phyloP scores from a whole-genome alignment of 2,888 invertebrate species.

The Leucania comma region DNA sequence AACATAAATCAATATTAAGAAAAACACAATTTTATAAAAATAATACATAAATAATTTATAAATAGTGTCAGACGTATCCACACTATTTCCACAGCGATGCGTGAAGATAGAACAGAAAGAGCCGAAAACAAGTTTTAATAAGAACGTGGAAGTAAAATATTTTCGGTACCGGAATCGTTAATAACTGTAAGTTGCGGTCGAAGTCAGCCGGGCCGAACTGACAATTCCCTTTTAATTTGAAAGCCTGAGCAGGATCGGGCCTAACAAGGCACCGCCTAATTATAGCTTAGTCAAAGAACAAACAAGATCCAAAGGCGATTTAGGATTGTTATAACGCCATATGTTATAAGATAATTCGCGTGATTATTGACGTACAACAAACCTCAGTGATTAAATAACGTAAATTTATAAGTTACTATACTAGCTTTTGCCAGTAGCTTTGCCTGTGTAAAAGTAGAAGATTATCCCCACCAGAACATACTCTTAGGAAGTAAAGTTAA shows the following conservation, averaged over 20 bases:
- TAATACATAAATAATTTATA: background rate
- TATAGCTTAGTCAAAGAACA: conserved; percentile 85
- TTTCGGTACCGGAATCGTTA: conserved; percentile 90
- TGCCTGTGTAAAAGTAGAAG: too few relatives aligned
- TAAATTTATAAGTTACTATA: conserved; percentile 22
- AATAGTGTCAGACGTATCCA: conserved; percentile 71
- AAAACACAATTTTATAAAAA: background rate
- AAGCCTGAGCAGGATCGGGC: conserved; percentile 84
- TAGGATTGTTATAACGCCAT: conserved; percentile 81
- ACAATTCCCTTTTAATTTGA: conserved; percentile 88
- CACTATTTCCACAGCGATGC: conserved; percentile 70
- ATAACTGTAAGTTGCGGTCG: conserved; percentile 86
- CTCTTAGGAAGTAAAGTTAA: too few relatives aligned
- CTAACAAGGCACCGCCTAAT: conserved; percentile 89
- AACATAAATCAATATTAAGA: background rate
- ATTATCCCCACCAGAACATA: too few relatives aligned
- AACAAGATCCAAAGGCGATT: conserved; percentile 83
- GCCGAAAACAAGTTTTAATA: conserved; percentile 88
- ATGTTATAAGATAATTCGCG: conserved; percentile 72
- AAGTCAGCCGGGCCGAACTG: conserved; percentile 75
- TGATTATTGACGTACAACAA: conserved; percentile 44
- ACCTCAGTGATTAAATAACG: conserved; percentile 4
- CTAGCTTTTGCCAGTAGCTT: too few relatives aligned
- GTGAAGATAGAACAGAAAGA: conserved; percentile 82
- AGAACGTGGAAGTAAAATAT: conserved; percentile 90